These are phyloP conservation scores for Brassicogethes aeneus DNA, from an alignment of 2,888 invertebrate genomes.

Conservation along the genomic window DNA sequence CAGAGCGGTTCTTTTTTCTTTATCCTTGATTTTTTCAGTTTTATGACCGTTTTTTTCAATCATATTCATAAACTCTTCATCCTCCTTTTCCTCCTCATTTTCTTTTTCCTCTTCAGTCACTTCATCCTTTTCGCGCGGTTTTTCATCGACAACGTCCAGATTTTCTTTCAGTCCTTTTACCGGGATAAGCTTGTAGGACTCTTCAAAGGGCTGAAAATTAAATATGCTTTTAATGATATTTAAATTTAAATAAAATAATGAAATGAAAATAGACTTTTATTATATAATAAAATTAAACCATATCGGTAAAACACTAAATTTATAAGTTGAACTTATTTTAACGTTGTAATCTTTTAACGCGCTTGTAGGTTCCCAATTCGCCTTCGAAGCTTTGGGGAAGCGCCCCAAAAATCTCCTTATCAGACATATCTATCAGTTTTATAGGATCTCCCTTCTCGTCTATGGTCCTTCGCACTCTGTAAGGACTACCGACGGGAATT, in stretches of 20 bases:
- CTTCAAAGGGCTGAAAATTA: slow-evolving; percentile 21
- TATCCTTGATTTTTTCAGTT: neutral
- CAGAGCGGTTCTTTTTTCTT: slow-evolving; percentile 4
- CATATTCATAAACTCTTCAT: neutral
- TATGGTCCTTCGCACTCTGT: slow-evolving; percentile 18
- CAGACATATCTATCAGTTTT: slow-evolving; percentile 30
- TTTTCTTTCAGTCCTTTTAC: slow-evolving; percentile 21
- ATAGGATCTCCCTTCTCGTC: slow-evolving; percentile 19
- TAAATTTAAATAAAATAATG: too few species aligned
- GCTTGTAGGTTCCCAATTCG: slow-evolving; percentile 35
- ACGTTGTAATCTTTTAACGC: slow-evolving; percentile 38
- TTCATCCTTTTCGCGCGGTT: slow-evolving; percentile 6
- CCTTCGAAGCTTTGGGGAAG: slow-evolving; percentile 38
- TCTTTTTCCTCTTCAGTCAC: neutral
- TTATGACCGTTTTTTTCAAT: neutral
- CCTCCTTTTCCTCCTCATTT: too few species aligned
- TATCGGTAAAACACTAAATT: too few species aligned
- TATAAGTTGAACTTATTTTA: too few species aligned
- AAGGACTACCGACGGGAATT: too few species aligned
- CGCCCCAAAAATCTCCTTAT: slow-evolving; percentile 37
- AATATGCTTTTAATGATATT: too few species aligned
- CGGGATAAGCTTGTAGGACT: slow-evolving; percentile 24
- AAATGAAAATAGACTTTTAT: too few species aligned
- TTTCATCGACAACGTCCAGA: slow-evolving; percentile 15
- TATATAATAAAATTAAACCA: too few species aligned